These are phyloP conservation scores for Synchiropus splendidus DNA, from an alignment of 2,113 vertebrate species.

Conservation along the genomic window DNA sequence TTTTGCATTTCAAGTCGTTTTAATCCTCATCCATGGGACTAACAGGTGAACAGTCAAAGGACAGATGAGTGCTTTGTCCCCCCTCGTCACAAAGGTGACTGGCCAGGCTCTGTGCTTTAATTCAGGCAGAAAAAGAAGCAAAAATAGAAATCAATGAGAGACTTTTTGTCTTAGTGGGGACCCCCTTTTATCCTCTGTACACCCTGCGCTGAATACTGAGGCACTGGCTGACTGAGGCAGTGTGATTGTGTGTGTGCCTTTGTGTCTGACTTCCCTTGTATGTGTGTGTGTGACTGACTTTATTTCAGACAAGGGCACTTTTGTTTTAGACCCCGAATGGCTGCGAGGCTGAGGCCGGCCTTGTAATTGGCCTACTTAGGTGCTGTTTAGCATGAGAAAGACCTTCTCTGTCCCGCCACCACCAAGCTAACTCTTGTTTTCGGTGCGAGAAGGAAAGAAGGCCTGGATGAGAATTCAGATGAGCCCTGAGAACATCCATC, in stretches of 20 bases:
- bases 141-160: slow-evolving; percentile 62
- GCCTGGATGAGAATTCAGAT: slow-evolving; percentile 94
- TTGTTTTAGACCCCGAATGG: slow-evolving; percentile 78
- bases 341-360: slow-evolving; percentile 77
- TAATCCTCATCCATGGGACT: slow-evolving; percentile 1
- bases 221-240: slow-evolving; percentile 29
- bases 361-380: slow-evolving; percentile 98
- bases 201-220: slow-evolving; percentile 17
- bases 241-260: slow-evolving; percentile 43
- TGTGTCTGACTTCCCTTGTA: slow-evolving; percentile 48
- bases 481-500: slow-evolving; percentile 74
- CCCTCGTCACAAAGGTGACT: slow-evolving; percentile 45
- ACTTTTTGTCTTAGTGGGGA: slow-evolving; percentile 64
- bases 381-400: slow-evolving; percentile 96
- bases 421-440: slow-evolving; percentile 85
- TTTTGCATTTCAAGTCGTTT: neutral
- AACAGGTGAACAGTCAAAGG: slow-evolving; percentile 16
- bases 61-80: slow-evolving; percentile 19
- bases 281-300: slow-evolving; percentile 71
- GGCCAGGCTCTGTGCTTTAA: slow-evolving; percentile 32
- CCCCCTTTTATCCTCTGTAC: slow-evolving; percentile 52
- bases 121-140: slow-evolving; percentile 19
- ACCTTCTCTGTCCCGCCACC: slow-evolving; percentile 76
- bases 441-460: slow-evolving; percentile 65
- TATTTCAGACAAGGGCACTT: slow-evolving; percentile 88